Conservation (phyloP, 2,113 vertebrate species). For the Dolichallabes microphthalmus region DNA sequence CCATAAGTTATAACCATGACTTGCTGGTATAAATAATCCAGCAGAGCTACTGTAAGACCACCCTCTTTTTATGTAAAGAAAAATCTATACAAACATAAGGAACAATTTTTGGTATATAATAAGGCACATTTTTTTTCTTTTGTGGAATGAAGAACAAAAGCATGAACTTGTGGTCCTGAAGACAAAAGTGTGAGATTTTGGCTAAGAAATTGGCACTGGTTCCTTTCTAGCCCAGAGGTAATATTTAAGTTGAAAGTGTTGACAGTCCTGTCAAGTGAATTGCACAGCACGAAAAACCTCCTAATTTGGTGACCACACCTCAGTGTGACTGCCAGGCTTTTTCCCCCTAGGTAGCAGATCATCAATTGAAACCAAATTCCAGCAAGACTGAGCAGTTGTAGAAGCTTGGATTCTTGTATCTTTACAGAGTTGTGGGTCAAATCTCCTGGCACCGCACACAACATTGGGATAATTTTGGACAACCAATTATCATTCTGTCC, state of each 20-base stretch:
- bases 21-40: neutral
- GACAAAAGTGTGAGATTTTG: neutral
- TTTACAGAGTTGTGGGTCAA: neutral
- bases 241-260: neutral
- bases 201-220: neutral
- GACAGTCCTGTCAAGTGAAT: neutral
- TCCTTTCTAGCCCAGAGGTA: neutral
- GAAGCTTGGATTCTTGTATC: neutral
- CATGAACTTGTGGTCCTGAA: neutral
- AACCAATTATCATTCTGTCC: too few species aligned
- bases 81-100: neutral
- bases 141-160: neutral
- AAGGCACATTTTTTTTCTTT: neutral
- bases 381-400: neutral
- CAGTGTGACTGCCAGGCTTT: neutral
- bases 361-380: neutral
- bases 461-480: neutral
- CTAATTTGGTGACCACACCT: neutral
- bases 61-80: neutral
- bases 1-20: neutral
- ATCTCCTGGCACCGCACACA: neutral
- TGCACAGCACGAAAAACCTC: neutral
- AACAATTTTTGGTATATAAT: neutral
- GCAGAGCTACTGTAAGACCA: neutral
- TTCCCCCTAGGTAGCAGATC: neutral